A percentile compares a stretch with the other conserved stretches of the same genome.
phyloP scores from a whole-genome alignment of 1,140 invertebrate genomes.

The Cotesia glomerata region DNA sequence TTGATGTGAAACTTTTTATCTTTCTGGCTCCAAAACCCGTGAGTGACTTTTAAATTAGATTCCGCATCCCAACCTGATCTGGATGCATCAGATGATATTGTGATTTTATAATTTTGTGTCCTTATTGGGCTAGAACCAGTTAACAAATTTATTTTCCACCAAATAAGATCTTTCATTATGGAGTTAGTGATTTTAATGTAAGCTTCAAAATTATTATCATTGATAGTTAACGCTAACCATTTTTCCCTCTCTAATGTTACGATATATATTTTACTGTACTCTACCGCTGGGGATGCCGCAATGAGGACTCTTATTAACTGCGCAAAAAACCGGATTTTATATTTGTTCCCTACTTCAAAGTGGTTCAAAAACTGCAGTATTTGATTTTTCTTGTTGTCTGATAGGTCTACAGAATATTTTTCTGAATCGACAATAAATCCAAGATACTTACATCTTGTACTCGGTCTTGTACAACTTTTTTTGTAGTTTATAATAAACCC shows the following conservation, averaged over 20 bases:
- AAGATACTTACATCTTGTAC: constrained; percentile 9
- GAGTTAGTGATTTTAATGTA: neutral
- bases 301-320: neutral
- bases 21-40: constrained; percentile 35
- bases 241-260: neutral
- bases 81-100: constrained; percentile 43
- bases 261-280: neutral
- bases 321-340: constrained; percentile 8
- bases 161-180: constrained; percentile 14
- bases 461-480: constrained; percentile 3
- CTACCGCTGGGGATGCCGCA: neutral
- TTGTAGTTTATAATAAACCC: constrained; percentile 17
- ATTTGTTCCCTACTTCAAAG: neutral
- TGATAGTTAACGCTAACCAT: neutral
- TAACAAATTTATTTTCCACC: neutral
- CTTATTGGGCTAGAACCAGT: constrained; percentile 14
- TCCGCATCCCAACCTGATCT: constrained; percentile 39
- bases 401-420: constrained; percentile 1
- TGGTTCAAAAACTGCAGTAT: neutral
- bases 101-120: constrained; percentile 18
- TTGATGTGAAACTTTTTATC: constrained; percentile 41
- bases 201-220: neutral
- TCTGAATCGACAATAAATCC: constrained; percentile 14
- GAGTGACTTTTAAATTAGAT: constrained; percentile 28
- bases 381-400: constrained; percentile 9